phyloP scores from a whole-genome alignment of 2,888 invertebrate species.

The Lysandra coridon region DNA sequence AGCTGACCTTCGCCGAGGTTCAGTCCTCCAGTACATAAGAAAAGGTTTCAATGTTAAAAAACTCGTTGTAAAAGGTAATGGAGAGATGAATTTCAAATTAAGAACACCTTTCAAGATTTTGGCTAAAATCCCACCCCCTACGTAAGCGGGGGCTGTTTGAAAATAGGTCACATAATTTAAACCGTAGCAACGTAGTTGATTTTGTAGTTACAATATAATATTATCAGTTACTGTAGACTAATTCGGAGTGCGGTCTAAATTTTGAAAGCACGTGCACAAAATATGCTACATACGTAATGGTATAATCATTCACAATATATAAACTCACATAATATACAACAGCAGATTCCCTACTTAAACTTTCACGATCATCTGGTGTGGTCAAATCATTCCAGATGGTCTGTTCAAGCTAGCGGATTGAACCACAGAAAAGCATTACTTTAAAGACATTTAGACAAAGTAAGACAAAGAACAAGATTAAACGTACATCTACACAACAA shows the following conservation, averaged over 20 bases:
- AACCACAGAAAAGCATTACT: not conserved
- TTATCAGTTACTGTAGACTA: not conserved
- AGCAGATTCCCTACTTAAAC: not conserved
- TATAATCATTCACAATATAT: not conserved
- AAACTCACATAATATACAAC: not conserved
- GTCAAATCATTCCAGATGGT: not conserved
- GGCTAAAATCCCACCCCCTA: no score
- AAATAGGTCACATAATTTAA: no score
- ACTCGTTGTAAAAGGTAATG: not conserved
- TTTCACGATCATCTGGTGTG: not conserved
- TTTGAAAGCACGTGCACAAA: not conserved
- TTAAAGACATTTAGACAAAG: not conserved
- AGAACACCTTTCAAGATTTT: no score
- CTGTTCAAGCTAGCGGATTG: not conserved
- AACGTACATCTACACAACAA: slow-evolving; percentile 2
- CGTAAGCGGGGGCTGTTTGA: no score
- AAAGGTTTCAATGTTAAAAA: not conserved
- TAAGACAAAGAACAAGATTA: not conserved
- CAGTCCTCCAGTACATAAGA: not conserved
- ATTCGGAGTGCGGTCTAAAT: not conserved
- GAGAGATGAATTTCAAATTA: no score
- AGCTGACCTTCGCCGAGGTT: not conserved
- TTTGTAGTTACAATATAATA: no score
- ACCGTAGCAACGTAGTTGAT: no score
- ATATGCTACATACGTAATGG: not conserved